Evolutionary conservation across 2,113 vertebrate species (phyloP).

Genomic region (Chunga burmeisteri): DNA sequence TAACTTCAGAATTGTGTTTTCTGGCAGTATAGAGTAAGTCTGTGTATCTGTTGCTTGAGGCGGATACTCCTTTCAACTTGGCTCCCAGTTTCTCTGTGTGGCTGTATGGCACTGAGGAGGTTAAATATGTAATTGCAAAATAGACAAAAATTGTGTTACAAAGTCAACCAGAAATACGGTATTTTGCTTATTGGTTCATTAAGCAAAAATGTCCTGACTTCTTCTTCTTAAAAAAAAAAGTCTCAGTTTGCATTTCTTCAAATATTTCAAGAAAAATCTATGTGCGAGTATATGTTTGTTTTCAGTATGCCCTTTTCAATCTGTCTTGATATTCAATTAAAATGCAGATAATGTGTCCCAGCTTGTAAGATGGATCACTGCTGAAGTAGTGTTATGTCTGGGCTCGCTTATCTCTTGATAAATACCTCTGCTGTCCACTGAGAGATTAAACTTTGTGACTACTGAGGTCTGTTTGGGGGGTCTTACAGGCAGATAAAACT

Average conservation of each 20-base stretch:
- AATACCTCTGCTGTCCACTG: slow-evolving; percentile 35
- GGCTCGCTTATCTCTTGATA: slow-evolving; percentile 41
- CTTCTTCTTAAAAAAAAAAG: too few species aligned
- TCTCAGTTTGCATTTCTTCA: neutral
- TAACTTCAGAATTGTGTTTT: neutral
- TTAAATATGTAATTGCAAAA: neutral
- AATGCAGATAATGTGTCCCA: slow-evolving; percentile 50
- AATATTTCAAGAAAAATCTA: neutral
- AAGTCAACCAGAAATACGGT: neutral
- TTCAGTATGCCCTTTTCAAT: neutral
- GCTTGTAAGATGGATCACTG: slow-evolving; percentile 44
- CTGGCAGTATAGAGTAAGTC: neutral
- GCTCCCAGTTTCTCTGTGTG: neutral
- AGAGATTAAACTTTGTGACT: slow-evolving; percentile 49
- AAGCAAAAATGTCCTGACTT: neutral
- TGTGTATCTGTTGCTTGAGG: neutral
- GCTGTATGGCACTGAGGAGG: neutral
- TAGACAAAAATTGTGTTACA: neutral
- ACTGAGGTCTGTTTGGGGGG: neutral
- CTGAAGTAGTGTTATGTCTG: slow-evolving; percentile 38
- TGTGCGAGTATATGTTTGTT: neutral
- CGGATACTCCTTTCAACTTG: neutral
- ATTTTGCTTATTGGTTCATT: neutral
- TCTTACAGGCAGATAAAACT: slow-evolving; percentile 24
- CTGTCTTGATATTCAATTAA: slow-evolving; percentile 34